Base-by-base conservation (phyloP, 2,888 invertebrate species). In the Pediacus dermestoides region DNA sequence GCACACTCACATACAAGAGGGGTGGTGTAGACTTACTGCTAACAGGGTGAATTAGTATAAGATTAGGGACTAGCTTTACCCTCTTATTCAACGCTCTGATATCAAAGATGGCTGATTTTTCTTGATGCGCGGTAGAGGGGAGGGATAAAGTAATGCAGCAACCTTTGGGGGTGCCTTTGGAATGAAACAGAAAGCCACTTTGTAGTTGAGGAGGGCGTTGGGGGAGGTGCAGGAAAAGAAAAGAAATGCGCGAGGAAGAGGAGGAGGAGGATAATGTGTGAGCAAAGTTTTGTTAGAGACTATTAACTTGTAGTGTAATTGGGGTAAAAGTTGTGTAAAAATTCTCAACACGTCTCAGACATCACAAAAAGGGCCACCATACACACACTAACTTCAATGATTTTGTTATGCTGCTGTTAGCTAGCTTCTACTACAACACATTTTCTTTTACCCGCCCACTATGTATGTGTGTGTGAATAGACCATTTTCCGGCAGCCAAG, bases 41-140 rank as follows among this genome's bases (percentile, higher is more conserved):
- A 57, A 60, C 58, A 60, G 61, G 61, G 60, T 59, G 60, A 61
- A 61, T 61, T 60, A 61, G 55, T 57, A 48, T 48, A 58, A 55
- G 61, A 58, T 60, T 60, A 59, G 61, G 58, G 58, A 54, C 54
- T 53, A 23, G 10, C 23, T 10, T n/a, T 55, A 55, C 59, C 58
- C 57, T 57, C 53, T 44, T 50, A 53, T 58, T 56, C 52, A 51
- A 41, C 50, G 52, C 44, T 50, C 50, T 53, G 54, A 53, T 58
- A 60, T 57, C 58, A 58, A 61, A 61, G 60, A 60, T 61, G 61
- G 61, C 61, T 59, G 61, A 59, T 60, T 60, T 56, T 58, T 60
- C 38, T 39, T 10, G 4, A n/a, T n/a, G n/a, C 4, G 16, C 25
- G 28, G 30, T 37, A 37, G 37, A 33, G 40, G 28, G 28, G 39